A percentile compares a stretch with the other conserved stretches of the same genome.
phyloP scores from a whole-genome alignment of 2,113 vertebrate genomes.

The Clarias batrachus region DNA sequence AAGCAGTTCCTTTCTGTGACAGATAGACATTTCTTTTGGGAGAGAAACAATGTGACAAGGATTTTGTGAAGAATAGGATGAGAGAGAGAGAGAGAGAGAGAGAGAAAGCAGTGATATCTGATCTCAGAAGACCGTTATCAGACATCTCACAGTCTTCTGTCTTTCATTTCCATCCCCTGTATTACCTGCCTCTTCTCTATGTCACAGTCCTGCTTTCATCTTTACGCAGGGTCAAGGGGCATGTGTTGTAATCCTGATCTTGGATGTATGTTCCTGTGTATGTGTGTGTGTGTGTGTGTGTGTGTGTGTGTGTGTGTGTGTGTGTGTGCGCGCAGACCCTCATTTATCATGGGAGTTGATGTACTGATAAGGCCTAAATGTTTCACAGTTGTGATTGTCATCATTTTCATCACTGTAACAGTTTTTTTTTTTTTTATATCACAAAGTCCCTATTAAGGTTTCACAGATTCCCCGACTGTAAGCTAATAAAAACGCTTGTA shows the following conservation, averaged over 20 bases:
- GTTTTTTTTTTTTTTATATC: background rate
- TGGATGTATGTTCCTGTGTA: conserved; percentile 12
- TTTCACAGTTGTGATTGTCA: background rate
- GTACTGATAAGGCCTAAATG: conserved; percentile 13
- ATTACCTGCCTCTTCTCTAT: conserved; percentile 31
- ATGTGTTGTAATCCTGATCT: conserved; percentile 29
- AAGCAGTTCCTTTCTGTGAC: background rate
- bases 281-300: background rate
- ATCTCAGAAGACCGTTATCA: conserved; percentile 32
- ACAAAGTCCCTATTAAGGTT: background rate
- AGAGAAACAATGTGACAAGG: background rate
- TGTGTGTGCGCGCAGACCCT: background rate
- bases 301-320: conserved; percentile 19
- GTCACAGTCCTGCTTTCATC: conserved; percentile 46
- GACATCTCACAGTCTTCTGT: background rate
- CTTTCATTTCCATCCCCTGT: background rate
- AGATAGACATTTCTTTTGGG: background rate
- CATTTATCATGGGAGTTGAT: conserved; percentile 1
- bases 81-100: conserved; percentile 17
- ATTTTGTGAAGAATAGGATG: background rate
- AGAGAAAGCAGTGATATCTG: conserved; percentile 37
- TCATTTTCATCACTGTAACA: background rate
- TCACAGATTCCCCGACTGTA: background rate
- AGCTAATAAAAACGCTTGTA: background rate
- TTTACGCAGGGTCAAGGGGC: conserved; percentile 49